Conservation (phyloP, 1,140 invertebrate genomes). For the Macrobrachium nipponense region DNA sequence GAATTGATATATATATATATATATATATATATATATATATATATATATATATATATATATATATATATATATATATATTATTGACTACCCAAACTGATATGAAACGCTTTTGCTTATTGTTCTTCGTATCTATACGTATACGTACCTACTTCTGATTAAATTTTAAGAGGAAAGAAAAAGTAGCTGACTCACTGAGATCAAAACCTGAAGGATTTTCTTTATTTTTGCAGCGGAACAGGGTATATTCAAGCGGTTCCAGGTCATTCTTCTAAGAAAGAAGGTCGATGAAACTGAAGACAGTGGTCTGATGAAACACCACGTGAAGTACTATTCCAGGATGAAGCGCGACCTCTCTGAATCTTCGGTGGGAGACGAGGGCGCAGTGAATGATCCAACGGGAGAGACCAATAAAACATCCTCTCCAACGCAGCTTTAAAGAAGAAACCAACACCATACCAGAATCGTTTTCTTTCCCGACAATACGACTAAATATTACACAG, state of each 20-base stretch:
- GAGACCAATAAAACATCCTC: background rate
- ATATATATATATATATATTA: too few species aligned
- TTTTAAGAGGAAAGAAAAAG: background rate
- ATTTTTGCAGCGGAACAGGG: slow-evolving; percentile 41
- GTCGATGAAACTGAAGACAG: slow-evolving; percentile 64
- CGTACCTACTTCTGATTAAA: too few species aligned
- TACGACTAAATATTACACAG: background rate
- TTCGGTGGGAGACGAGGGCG: slow-evolving; percentile 32
- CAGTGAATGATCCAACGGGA: background rate
- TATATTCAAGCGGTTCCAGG: slow-evolving; percentile 40
- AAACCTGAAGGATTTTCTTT: background rate
- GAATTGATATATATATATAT: too few species aligned
- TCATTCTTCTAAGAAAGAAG: slow-evolving; percentile 24
- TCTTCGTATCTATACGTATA: too few species aligned
- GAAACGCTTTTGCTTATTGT: too few species aligned
- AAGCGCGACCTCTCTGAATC: slow-evolving; percentile 61
- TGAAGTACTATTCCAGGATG: slow-evolving; percentile 67
- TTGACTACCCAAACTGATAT: too few species aligned
- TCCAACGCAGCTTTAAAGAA: background rate
- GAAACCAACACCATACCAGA: background rate
- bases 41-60: too few species aligned
- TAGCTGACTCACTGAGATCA: background rate
- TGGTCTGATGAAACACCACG: slow-evolving; percentile 66
- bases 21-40: too few species aligned
- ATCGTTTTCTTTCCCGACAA: background rate